Evolutionary conservation across 2,113 vertebrate species (phyloP), one percentile per base, ranked within the genome.

Genomic region (Salvelinus fontinalis): DNA sequence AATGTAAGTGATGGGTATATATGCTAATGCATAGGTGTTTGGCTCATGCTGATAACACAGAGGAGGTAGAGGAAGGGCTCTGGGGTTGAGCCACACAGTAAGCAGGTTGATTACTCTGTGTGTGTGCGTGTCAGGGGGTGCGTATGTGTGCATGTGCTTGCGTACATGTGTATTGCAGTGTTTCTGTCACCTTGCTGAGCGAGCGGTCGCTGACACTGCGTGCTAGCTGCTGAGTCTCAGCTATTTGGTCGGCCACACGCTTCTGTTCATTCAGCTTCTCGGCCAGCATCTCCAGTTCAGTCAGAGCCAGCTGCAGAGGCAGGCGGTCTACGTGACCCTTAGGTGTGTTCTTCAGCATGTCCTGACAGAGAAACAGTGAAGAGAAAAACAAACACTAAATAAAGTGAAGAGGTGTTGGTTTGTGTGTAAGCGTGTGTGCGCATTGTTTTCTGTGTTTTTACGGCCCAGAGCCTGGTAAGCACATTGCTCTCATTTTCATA

Each of bases 201-300:
- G 94, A 91, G 87, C 97, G 96, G 86, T 99, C 97, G 0, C 95
- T 93, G 83, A 97, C 90, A 6, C 96, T 97, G 89, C 93, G 95
- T 79, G 95, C 95, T n/a, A 99, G 94, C 86, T 97, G 97, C 75
- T 97, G 96, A 77, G 98, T 98, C 83, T 99, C 97, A 0, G 95
- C 93, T n/a, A 97, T 89, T 91, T 98, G 97, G 91, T 99, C 97
- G 0, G 96, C 97, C 72, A 97, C 83, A 2, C 97, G 95, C 73
- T 98, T 99, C 93, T 98, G 97, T 79, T 99, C 97, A 0, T 99
- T 99, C 78, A 99, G 94, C 78, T 96, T 97, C 94, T 97, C 97
- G 0, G 97, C 97, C 90, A 99, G 86, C 0, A 94, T 96, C 90
- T 99, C 97, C 90, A 99, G 93, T 90, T 99, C 97, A 0, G 97